These are phyloP conservation scores for Thera obeliscata DNA, from an alignment of 2,888 invertebrate genomes.

Conservation along the genomic window DNA sequence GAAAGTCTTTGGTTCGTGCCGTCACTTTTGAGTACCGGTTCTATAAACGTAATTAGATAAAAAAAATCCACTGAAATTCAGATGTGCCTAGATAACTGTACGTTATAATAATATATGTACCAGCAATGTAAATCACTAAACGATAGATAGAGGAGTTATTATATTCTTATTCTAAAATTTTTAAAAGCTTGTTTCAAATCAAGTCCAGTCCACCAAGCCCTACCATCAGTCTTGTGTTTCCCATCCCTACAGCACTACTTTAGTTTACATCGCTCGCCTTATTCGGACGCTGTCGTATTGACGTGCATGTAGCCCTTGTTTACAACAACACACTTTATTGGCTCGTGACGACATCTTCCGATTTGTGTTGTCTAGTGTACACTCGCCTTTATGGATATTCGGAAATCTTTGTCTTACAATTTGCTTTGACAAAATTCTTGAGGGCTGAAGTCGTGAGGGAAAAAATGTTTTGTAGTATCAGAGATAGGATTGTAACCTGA, in stretches of 20 bases:
- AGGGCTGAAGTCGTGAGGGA: neutral
- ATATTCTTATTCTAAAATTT: no score
- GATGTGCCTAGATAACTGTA: no score
- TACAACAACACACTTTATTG: constrained; percentile 69
- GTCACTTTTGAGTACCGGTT: no score
- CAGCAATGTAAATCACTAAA: no score
- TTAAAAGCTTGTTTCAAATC: neutral
- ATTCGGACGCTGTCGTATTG: constrained; percentile 49
- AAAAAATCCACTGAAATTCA: no score
- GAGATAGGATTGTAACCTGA: no score
- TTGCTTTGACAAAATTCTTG: neutral
- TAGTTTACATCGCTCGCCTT: constrained; percentile 37
- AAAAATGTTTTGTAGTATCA: neutral
- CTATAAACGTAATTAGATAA: no score
- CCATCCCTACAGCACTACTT: constrained; percentile 37
- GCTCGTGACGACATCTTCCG: constrained; percentile 66
- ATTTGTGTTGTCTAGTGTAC: constrained; percentile 55
- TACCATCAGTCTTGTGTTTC: constrained; percentile 15
- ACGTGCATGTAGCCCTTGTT: constrained; percentile 62
- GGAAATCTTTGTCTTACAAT: neutral
- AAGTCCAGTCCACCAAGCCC: constrained; percentile 4
- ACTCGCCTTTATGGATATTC: constrained; percentile 45
- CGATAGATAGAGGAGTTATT: no score
- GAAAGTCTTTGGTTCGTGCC: no score
- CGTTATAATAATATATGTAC: no score